Evolutionary conservation across 1,140 invertebrate genomes (phyloP), one percentile per base, ranked within the genome.

Genomic region (Drosophila repleta): DNA sequence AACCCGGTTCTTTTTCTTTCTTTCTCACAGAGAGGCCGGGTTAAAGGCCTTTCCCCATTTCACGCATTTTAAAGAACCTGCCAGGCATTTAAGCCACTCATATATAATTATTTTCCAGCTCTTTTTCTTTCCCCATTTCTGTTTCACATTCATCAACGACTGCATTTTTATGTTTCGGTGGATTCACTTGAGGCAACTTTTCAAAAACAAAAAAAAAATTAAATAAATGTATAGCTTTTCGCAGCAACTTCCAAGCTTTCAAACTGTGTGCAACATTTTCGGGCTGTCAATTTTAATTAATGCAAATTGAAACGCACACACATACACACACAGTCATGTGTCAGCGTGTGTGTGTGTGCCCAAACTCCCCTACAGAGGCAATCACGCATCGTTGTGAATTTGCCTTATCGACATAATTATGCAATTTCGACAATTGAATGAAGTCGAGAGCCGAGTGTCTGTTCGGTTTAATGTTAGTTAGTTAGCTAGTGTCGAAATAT

Each of bases 401-500:
- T 78, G 82, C 74, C 55, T 68, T 81, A 84, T 87, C 79, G 85
- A 66, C 77, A 81, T 85, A 85, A 87, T 85, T 87, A 87, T 84
- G 56, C 66, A 79, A 79, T 77, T 64, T 49, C 35, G 53, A 63
- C 76, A 81, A 81, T 87, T 77, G 74, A 74, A 85, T 85, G 52
- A 64, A 81, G 75, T 71, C 67, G 77, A 64, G 15, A 64, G 15
- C 32, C 45, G 45, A 46, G 20, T 41, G 64, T 65, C 68, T 26
- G 35, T 21, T 57, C 45, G n/a, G 10, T 6, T 71, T 49, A 57
- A 70, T 64, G 24, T 56, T 64, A 51, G 52, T 69, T 65, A 49
- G 52, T 56, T 64, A 43, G 52, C 63, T 65, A 32, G 52, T 65
- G 32, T 37, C 17, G 11, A 21, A 37, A 35, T 60, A 41, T 32